Evolutionary conservation across 2,888 invertebrate species (phyloP), one percentile per base, ranked within the genome.

Genomic region (Tetrapedia diversipes): DNA sequence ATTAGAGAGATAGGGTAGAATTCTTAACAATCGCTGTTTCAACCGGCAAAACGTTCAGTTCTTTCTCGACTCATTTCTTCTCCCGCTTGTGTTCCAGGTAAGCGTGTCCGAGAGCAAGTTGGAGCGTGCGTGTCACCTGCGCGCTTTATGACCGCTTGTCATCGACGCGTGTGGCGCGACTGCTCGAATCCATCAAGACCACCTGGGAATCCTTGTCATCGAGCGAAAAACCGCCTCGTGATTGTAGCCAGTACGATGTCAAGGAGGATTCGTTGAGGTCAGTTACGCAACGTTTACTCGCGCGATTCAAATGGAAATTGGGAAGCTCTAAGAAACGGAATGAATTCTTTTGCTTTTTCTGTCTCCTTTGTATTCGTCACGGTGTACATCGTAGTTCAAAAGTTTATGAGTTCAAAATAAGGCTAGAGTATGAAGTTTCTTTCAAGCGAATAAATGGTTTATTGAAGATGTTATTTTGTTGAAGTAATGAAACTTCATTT

Each of bases 171-270:
- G 66, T 60, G 73, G 66, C 54, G 60, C 41, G 67, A 68, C 34
- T 16, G 43, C 24, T 65, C 76, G 75, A 82, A 77, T 82, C 67
- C 66, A 60, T 83, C 60, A 64, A 56, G 47, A 49, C 54, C 74
- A 49, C 60, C 39, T 60, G 41, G 37, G 56, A 56, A 49, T 51
- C 56, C 63, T 63, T 72, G 60, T 47, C 67, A 51, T 49, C 7
- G 22, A 22, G 19, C 11, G 43, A 43, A 51, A 69, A 63, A 61
- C 45, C 24, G 34, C 39, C 22, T 24, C 41, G 57, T 45, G 53
- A 39, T 24, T 56, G 47, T 47, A 39, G 41, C 19, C 45, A 29
- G 37, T n/a, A 57, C 11, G 51, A 49, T 47, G 67, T 63, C 67
- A 10, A 27, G 39, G 39, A 59, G 64, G 66, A 61, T 63, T 41